Evolutionary conservation across 1,140 invertebrate species (phyloP).

Genomic region (Microplitis demolitor): DNA sequence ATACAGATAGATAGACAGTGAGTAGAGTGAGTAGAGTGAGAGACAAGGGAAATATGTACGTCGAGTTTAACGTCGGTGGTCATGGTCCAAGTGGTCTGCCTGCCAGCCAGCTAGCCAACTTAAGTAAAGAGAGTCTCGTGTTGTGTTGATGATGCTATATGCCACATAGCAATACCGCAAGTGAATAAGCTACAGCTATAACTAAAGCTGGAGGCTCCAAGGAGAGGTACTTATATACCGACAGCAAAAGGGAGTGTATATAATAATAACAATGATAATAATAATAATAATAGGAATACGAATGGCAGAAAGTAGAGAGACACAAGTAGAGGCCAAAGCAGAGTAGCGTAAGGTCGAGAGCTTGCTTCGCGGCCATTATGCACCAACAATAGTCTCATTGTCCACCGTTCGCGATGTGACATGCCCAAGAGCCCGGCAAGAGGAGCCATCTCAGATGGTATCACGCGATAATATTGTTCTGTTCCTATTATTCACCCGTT

Average conservation of each 20-base stretch:
- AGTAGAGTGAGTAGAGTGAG: not conserved
- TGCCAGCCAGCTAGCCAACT: not conserved
- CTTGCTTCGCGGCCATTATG: slow-evolving; percentile 20
- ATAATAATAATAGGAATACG: not conserved
- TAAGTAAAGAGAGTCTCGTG: slow-evolving; percentile 4
- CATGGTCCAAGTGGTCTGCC: slow-evolving; percentile 18
- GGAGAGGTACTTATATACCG: not conserved
- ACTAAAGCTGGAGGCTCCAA: not conserved
- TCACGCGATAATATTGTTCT: slow-evolving; percentile 28
- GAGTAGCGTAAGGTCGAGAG: slow-evolving; percentile 23
- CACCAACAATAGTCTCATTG: slow-evolving; percentile 32
- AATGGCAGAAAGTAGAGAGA: not conserved
- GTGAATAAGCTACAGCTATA: not conserved
- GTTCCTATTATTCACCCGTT: slow-evolving; percentile 26
- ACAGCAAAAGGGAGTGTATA: not conserved
- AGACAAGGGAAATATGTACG: slow-evolving; percentile 1
- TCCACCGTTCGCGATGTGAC: slow-evolving; percentile 28
- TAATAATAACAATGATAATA: not conserved
- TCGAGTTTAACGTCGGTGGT: slow-evolving; percentile 24
- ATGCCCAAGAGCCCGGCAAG: slow-evolving; percentile 18
- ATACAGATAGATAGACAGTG: too few relatives aligned
- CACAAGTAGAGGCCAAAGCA: not conserved
- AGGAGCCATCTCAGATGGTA: slow-evolving; percentile 28
- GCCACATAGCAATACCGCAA: not conserved
- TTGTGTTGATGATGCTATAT: not conserved